Evolutionary conservation across 2,113 vertebrate species (phyloP), one percentile per base, ranked within the genome.

Genomic region (Chloebia gouldiae): DNA sequence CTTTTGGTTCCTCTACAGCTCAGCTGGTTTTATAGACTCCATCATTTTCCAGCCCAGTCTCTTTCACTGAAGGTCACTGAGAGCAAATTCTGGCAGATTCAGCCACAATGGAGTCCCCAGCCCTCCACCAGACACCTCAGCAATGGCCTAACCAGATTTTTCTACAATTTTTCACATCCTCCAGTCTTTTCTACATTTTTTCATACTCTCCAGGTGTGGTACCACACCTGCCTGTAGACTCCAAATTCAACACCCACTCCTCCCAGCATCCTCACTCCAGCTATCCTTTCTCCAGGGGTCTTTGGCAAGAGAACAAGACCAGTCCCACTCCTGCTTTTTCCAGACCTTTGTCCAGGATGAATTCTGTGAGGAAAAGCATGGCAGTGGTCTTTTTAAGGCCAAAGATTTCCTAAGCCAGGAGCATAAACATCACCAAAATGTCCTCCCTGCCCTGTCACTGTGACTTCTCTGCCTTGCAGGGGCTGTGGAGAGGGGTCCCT

Each of bases 1-100:
- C 87, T 92, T 80, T 75, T 71, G 82, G 60, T 75, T 95, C 72
- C 53, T 78, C 60, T 31, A 42, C 87, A 84, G 22, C 88, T 92
- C 50, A 35, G 22, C 72, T 71, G 28, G 33, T 87, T 95, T 95
- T 87, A 94, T 49, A 77, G 81, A 92, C 66, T 78, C 76, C 89
- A 78, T 69, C 49, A 80, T 81, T 96, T 96, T 65, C 64, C 50
- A 87, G 82, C 90, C 59, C 80, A 73, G 54, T 3, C 11, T 72
- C 72, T 91, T 89, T 88, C 69, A 37, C 57, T 90, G 82, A 87
- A 92, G 93, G 81, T 86, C 86, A 79, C 37, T 11, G 57, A 69
- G 71, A 73, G 59, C 23, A 79, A 79, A 81, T 54, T 83, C 66
- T 76, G 79, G 33, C 47, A 77, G 88, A 65, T 47, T 39, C 13